phyloP scores from a whole-genome alignment of 2,113 vertebrate species.

The Lethenteron reissneri region DNA sequence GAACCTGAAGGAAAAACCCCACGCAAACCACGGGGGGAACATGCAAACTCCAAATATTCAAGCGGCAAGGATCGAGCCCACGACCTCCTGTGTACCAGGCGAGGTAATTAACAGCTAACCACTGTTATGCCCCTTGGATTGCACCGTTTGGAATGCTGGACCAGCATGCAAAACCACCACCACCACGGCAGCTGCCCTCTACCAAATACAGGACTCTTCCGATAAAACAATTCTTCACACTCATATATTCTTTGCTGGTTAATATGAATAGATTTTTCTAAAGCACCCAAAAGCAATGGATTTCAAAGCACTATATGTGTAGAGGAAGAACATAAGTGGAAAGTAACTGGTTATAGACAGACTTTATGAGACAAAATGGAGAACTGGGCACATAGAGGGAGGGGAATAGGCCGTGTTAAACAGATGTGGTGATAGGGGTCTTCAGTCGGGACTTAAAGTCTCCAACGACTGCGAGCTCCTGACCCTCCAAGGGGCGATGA shows the following conservation, averaged over 20 bases:
- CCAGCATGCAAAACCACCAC: not conserved
- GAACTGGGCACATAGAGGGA: no score
- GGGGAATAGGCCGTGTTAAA: no score
- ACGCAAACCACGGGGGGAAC: no score
- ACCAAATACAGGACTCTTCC: not conserved
- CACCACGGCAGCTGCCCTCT: not conserved
- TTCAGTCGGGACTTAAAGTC: no score
- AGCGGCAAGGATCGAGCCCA: not conserved
- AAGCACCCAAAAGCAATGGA: not conserved
- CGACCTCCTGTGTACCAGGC: not conserved
- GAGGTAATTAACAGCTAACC: not conserved
- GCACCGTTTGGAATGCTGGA: not conserved
- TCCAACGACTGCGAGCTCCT: no score
- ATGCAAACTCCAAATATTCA: not conserved
- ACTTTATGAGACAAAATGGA: no score
- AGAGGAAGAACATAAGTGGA: not conserved
- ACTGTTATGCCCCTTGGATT: not conserved
- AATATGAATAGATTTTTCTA: not conserved
- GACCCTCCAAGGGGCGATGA: no score
- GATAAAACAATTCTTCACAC: not conserved
- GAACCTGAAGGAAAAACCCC: no score
- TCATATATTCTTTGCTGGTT: not conserved
- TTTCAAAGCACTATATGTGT: not conserved
- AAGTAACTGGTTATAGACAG: no score
- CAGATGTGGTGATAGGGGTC: no score